These are phyloP conservation scores for Herpailurus yagouaroundi DNA, from an alignment of 2,113 vertebrate genomes.

Conservation along the genomic window DNA sequence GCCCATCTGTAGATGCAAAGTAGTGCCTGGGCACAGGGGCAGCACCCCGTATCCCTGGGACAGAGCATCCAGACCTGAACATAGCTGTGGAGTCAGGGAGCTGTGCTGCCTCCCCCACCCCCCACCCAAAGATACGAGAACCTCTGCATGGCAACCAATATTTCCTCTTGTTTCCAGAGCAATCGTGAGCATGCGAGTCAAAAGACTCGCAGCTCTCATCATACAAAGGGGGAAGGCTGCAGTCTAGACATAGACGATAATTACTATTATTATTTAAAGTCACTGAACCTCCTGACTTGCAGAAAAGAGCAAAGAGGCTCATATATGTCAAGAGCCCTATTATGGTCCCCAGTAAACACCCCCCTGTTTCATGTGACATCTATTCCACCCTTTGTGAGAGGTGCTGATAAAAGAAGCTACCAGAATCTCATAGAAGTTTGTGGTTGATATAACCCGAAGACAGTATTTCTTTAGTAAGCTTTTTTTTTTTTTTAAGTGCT, in stretches of 20 bases:
- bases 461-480: background rate
- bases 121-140: fast-evolving
- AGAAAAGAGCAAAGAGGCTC: conserved; percentile 15
- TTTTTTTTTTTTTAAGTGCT: background rate
- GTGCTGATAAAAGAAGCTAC: background rate
- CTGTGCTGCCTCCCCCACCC: fast-evolving
- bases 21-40: background rate
- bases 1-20: background rate
- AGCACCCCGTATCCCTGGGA: background rate
- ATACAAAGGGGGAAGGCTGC: background rate
- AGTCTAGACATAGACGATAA: conserved; percentile 41
- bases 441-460: background rate
- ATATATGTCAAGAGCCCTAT: background rate
- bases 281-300: background rate
- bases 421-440: background rate
- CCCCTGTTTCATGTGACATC: background rate
- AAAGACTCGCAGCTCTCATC: background rate
- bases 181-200: background rate
- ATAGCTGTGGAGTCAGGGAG: background rate
- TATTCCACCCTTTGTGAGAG: background rate
- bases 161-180: background rate
- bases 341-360: background rate
- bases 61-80: background rate
- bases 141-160: background rate
- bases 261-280: conserved; percentile 64